Base-by-base conservation (phyloP, 2,888 invertebrate genomes). In the Drosophila limbata region DNA sequence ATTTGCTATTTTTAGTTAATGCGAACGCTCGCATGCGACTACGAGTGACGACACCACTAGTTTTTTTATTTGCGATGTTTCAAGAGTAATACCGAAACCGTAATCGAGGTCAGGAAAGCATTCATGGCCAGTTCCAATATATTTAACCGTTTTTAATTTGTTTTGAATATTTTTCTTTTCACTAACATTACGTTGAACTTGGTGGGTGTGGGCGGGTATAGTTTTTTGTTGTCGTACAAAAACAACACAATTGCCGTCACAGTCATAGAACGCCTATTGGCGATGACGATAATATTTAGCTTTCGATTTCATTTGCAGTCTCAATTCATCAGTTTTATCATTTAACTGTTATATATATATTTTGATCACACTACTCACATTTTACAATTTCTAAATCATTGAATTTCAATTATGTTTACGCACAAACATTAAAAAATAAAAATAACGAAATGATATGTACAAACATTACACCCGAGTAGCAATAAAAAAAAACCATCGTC, bases 161-260 rank as follows among this genome's bases (percentile, higher is more conserved):
- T 37, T 47, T 40, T 11, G 10, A 13, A 31, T 39, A 21, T 11
- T 37, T 56, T 39, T n/a, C 33, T 35, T 44, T 53, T 47, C 53
- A 62, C 47, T 60, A 73, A 37, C n/a, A 19, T 45, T 55, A 40
- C n/a, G 25, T 37, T 45, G 21, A 9, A 15, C 15, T 59, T 39
- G 25, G 53, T 76, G 80, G 79, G 77, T 71, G 77, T 79, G 76
- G 79, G 76, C 79, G 79, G 70, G 64, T 62, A 56, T 47, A 59
- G 37, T 37, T 60, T 64, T 55, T 47, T 72, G 47, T 44, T n/a
- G 28, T 28, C 5, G 39, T 6, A 68, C 47, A 37, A 44, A 44
- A 44, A 47, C 50, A 74, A 74, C 61, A 53, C 69, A 52, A 55
- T 51, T 47, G 59, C 35, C 48, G 62, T 75, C 61, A 68, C 39